Percentiles rank a stretch among this genome's conserved stretches.
Evolutionary conservation across 1,140 invertebrate species (phyloP).

Genomic region (Drosophila hydei): DNA sequence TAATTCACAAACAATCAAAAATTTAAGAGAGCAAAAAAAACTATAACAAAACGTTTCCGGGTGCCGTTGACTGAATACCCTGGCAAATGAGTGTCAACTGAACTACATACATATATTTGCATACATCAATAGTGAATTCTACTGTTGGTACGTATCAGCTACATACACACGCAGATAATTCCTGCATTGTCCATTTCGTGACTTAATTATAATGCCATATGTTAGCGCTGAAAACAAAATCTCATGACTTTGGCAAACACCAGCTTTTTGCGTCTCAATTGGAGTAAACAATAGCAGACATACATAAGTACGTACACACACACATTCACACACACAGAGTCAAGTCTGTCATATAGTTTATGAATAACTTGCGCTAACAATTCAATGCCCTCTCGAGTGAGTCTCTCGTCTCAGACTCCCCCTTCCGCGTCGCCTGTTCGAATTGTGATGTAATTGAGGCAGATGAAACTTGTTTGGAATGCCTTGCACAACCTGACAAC

Average conservation of each 20-base stretch:
- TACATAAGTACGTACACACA: not conserved
- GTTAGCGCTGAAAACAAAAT: not conserved
- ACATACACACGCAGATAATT: too few species aligned
- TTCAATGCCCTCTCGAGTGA: constrained; percentile 16
- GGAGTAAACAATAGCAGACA: not conserved
- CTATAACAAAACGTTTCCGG: not conserved
- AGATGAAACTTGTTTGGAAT: constrained; percentile 43
- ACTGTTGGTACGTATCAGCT: too few species aligned
- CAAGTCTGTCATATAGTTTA: not conserved
- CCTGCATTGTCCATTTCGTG: too few species aligned
- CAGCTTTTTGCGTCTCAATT: constrained; percentile 3
- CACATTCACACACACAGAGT: too few species aligned
- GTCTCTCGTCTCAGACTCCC: not conserved
- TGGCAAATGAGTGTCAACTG: not conserved
- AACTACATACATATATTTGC: too few species aligned
- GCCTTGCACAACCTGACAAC: constrained; percentile 27
- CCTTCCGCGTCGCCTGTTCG: not conserved
- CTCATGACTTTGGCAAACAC: not conserved
- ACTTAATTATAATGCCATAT: not conserved
- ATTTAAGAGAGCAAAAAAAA: not conserved
- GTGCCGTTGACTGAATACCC: not conserved
- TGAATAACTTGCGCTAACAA: constrained; percentile 1
- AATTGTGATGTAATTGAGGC: constrained; percentile 16
- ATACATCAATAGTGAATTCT: too few species aligned
- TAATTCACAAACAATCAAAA: not conserved